Conservation (phyloP, 2,888 invertebrate species). For the Eupithecia centaureata region DNA sequence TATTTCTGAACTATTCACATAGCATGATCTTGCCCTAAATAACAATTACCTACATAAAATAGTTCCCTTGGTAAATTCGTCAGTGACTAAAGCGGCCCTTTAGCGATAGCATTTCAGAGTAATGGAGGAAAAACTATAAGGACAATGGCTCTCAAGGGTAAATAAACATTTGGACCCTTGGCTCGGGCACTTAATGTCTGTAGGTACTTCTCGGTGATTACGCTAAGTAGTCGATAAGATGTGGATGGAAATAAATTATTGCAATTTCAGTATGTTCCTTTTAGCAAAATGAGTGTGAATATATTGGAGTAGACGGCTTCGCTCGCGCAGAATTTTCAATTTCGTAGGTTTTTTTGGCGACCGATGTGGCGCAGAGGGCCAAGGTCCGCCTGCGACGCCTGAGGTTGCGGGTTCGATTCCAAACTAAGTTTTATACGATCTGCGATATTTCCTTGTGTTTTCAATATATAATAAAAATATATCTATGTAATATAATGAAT, state of each 20-base stretch:
- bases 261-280: background rate
- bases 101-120: conserved; percentile 36
- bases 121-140: conserved; percentile 32
- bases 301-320: background rate
- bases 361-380: no score
- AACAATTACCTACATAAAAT: background rate
- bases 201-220: background rate
- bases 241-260: background rate
- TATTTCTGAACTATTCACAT: no score
- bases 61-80: conserved; percentile 31
- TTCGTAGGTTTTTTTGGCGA: background rate
- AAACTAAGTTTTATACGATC: no score
- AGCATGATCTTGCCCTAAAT: no score
- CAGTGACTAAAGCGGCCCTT: conserved; percentile 39
- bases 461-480: no score
- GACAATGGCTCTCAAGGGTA: conserved; percentile 16
- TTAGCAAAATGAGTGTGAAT: background rate
- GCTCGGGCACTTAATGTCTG: conserved; percentile 16
- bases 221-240: conserved; percentile 7
- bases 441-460: no score
- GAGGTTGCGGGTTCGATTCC: no score
- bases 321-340: background rate
- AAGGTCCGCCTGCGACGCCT: no score
- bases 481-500: no score
- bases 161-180: conserved; percentile 25